phyloP scores from a whole-genome alignment of 1,140 invertebrate genomes.

The Aphelenchoides avenae region DNA sequence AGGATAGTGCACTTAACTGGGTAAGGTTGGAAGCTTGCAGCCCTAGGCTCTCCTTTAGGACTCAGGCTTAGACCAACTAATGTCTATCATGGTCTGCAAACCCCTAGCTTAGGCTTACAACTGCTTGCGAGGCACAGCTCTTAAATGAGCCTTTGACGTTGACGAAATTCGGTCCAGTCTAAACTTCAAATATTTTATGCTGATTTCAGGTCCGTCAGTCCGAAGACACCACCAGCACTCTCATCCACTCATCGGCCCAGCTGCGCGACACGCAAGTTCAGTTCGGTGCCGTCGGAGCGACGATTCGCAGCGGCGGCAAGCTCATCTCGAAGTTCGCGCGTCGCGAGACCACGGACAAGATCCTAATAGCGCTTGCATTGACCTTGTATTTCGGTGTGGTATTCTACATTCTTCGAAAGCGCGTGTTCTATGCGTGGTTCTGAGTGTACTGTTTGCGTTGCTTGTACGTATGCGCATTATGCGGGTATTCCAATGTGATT shows the following conservation, averaged over 20 bases:
- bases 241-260: constrained; percentile 19
- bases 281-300: constrained; percentile 15
- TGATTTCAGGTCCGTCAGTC: constrained; percentile 22
- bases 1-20: background rate
- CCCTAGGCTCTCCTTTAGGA: background rate
- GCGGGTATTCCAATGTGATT: no score
- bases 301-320: constrained; percentile 32
- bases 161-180: no score
- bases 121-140: no score
- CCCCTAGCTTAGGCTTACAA: no score
- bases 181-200: background rate
- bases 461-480: no score
- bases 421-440: no score
- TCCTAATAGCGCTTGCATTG: constrained; percentile 29
- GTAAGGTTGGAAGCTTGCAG: background rate
- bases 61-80: no score
- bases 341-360: constrained; percentile 37
- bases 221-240: constrained; percentile 21
- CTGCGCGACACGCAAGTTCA: constrained; percentile 26
- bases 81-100: no score
- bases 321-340: constrained; percentile 32
- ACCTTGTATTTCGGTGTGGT: constrained; percentile 32
- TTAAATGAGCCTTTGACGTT: no score
- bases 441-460: no score
- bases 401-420: constrained; percentile 31